Evolutionary conservation across 2,797 vertebrate genomes (phyloP).

Genomic region (Lerista edwardsae): DNA sequence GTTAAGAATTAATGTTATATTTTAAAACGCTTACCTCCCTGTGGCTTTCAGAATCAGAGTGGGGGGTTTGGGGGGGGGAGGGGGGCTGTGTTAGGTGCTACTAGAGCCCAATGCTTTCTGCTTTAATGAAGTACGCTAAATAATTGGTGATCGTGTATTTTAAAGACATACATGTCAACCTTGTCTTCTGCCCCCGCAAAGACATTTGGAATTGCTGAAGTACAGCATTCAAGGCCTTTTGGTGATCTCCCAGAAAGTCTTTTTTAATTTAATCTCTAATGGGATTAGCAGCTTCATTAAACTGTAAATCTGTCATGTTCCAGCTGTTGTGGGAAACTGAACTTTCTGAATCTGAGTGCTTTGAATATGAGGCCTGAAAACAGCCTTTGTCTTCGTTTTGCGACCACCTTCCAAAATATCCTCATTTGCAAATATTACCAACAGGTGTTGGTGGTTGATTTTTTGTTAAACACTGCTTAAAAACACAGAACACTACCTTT

Average conservation of each 20-base stretch:
- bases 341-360: slow-evolving; percentile 42
- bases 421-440: neutral
- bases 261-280: slow-evolving; percentile 70
- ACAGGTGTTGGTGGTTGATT: no score
- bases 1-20: slow-evolving; percentile 37
- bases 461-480: no score
- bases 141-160: slow-evolving; percentile 42
- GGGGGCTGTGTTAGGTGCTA: slow-evolving; percentile 32
- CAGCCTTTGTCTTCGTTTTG: slow-evolving; percentile 40
- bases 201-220: slow-evolving; percentile 13
- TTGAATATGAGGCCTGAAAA: slow-evolving; percentile 33
- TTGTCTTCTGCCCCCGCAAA: neutral
- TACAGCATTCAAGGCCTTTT: slow-evolving; percentile 51
- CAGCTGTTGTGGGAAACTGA: slow-evolving; percentile 65
- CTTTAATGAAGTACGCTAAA: slow-evolving; percentile 59
- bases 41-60: slow-evolving; percentile 37
- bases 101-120: slow-evolving; percentile 40
- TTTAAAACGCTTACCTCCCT: slow-evolving; percentile 55
- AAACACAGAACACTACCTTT: no score
- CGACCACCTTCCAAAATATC: neutral
- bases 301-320: slow-evolving; percentile 53
- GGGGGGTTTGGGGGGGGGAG: no score
- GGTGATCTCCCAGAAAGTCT: slow-evolving; percentile 63
- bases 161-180: slow-evolving; percentile 49
- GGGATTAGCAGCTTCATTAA: slow-evolving; percentile 65